These are phyloP conservation scores for Hyposmocoma kahamanoa DNA, from an alignment of 1,140 invertebrate genomes.

Conservation along the genomic window DNA sequence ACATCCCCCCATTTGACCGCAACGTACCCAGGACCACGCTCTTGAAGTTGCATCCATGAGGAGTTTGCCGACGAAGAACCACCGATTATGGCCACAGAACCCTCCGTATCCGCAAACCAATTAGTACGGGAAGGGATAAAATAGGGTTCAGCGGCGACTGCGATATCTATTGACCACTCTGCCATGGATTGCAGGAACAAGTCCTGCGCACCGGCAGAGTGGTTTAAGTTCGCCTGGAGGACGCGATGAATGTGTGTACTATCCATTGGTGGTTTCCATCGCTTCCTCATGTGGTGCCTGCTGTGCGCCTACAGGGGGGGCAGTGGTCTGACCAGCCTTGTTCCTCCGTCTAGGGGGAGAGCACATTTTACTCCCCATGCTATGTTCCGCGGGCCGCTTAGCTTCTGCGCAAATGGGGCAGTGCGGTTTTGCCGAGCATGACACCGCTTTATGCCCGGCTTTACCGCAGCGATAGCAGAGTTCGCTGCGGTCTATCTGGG, in stretches of 20 bases:
- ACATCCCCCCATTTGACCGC: neutral
- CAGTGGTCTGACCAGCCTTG: neutral
- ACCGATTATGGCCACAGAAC: neutral
- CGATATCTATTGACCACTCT: slow-evolving; percentile 1
- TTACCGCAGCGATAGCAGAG: neutral
- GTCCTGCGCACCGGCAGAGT: slow-evolving; percentile 17
- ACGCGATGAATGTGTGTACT: neutral
- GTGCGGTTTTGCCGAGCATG: neutral
- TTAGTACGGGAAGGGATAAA: no score
- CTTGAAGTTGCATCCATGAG: no score
- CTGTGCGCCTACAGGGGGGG: neutral
- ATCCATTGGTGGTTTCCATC: neutral
- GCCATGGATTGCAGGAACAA: slow-evolving; percentile 16
- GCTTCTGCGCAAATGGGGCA: neutral
- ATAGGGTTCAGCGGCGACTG: neutral
- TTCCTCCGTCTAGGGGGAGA: neutral
- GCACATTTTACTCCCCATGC: neutral
- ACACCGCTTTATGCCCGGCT: neutral
- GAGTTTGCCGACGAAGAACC: no score
- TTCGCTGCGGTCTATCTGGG: neutral
- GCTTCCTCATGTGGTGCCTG: neutral
- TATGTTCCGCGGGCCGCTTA: neutral
- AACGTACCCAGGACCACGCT: neutral
- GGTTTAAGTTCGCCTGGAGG: slow-evolving; percentile 13
- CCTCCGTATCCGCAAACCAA: neutral